A percentile compares a stretch with the other conserved stretches of the same genome.
Evolutionary conservation across 1,140 invertebrate species (phyloP).

Genomic region (Aphelenchoides fujianensis): DNA sequence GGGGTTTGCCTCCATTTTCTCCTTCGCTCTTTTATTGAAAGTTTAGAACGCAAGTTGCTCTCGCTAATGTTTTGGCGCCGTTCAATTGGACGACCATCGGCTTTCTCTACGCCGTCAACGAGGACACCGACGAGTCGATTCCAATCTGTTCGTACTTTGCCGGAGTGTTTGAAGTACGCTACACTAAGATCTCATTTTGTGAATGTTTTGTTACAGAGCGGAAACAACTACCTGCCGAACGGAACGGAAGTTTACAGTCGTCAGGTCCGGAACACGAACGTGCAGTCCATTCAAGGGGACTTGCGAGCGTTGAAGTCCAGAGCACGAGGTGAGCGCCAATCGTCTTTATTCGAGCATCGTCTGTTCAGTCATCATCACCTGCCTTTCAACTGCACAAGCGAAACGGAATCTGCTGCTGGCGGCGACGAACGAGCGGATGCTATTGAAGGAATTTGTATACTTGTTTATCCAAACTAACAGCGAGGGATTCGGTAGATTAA

Average conservation of each 20-base stretch:
- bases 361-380: neutral
- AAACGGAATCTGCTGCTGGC: neutral
- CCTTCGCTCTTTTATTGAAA: too few species aligned
- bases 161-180: neutral
- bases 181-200: neutral
- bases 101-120: conserved; percentile 15
- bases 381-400: neutral
- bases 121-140: neutral
- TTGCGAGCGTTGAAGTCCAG: conserved; percentile 26
- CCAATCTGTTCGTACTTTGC: neutral
- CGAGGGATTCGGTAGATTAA: neutral
- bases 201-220: neutral
- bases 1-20: too few species aligned
- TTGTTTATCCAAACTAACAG: neutral
- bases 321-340: conserved; percentile 41
- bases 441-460: neutral
- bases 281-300: conserved; percentile 15
- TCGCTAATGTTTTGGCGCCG: conserved; percentile 27
- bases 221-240: neutral
- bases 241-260: conserved; percentile 32
- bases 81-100: conserved; percentile 35
- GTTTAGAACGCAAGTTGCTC: conserved; percentile 24
- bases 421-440: neutral
- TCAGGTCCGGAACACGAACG: conserved; percentile 15
- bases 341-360: neutral